Conservation (phyloP, 1,140 invertebrate species). For the Macrobrachium nipponense region DNA sequence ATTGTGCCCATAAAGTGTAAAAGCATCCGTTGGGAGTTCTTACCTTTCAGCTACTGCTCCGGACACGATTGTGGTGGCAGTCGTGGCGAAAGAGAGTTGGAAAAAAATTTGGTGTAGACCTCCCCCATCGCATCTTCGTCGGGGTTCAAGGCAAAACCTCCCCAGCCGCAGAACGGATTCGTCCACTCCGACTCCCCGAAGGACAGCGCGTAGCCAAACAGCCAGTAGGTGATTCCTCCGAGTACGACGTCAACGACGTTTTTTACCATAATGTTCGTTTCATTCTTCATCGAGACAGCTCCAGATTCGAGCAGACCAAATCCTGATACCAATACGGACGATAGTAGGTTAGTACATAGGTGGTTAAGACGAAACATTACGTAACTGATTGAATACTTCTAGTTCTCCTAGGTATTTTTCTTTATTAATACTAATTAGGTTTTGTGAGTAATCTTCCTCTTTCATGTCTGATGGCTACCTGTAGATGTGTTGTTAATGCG, state of each 20-base stretch:
- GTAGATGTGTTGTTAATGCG: too few species aligned
- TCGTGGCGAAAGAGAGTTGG: constrained; percentile 90
- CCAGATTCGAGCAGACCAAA: constrained; percentile 94
- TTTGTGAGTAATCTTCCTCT: too few species aligned
- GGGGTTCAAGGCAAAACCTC: constrained; percentile 71
- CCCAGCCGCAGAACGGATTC: constrained; percentile 71
- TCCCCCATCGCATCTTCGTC: constrained; percentile 75
- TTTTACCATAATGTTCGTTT: constrained; percentile 97
- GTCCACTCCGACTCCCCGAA: constrained; percentile 78
- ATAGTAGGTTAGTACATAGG: too few species aligned
- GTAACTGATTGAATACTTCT: too few species aligned
- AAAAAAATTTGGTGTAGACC: constrained; percentile 86
- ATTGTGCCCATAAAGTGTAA: too few species aligned
- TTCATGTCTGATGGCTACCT: too few species aligned
- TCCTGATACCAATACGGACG: constrained; percentile 70
- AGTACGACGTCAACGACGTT: constrained; percentile 93
- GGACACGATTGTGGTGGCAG: constrained; percentile 87
- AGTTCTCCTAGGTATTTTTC: too few species aligned
- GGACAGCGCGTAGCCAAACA: constrained; percentile 92
- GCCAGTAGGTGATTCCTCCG: constrained; percentile 93
- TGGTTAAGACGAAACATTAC: too few species aligned
- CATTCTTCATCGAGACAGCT: constrained; percentile 92
- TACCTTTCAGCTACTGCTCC: constrained; percentile 69
- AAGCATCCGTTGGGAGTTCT: neutral
- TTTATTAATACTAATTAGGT: too few species aligned